These are phyloP conservation scores for Pyrocephalus nanus DNA, from an alignment of 2,797 vertebrate species.

Conservation along the genomic window DNA sequence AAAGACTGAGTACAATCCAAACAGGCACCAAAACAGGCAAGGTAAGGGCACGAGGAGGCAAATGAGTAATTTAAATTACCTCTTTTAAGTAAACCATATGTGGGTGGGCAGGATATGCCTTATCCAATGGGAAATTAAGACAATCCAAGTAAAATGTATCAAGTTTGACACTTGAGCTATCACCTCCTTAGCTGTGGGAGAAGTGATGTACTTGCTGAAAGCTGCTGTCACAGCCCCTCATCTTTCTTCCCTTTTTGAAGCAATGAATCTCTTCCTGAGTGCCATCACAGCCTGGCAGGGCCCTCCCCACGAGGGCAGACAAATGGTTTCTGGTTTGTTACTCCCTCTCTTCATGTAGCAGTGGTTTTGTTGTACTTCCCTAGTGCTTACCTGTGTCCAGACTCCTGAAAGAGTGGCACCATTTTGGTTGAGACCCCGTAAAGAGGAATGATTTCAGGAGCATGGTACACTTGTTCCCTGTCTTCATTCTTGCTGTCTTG, in stretches of 20 bases:
- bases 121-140: not conserved
- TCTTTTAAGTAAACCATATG: not conserved
- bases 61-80: not conserved
- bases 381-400: constrained; percentile 84
- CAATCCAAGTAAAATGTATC: not conserved
- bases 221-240: not conserved
- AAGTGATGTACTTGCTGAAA: not conserved
- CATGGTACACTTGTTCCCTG: constrained; percentile 80
- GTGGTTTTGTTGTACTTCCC: not conserved
- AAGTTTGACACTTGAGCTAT: not conserved
- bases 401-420: constrained; percentile 87
- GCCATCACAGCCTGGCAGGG: not conserved
- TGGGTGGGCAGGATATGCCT: not conserved
- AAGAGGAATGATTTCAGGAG: constrained; percentile 88
- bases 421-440: constrained; percentile 88
- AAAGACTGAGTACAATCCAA: not conserved
- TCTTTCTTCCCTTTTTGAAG: not conserved
- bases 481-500: constrained; percentile 68
- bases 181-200: not conserved
- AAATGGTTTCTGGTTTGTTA: not conserved
- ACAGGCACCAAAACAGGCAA: not conserved
- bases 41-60: not conserved
- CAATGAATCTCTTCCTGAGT: not conserved
- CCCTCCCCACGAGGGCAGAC: not conserved
- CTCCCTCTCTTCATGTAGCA: not conserved